phyloP scores from a whole-genome alignment of 2,113 vertebrate genomes.

The Microtus montanus region DNA sequence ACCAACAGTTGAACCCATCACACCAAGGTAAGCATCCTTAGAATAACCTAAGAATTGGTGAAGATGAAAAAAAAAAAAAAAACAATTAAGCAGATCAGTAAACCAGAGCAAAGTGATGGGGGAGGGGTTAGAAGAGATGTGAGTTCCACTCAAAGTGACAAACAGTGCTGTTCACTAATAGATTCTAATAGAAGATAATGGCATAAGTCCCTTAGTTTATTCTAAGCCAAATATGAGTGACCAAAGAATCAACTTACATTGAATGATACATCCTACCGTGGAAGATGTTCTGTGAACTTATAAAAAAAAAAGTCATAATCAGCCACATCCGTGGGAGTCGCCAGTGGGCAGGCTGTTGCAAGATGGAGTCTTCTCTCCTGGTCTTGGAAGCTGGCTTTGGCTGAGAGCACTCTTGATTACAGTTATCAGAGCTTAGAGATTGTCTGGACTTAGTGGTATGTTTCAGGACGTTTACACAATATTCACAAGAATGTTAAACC shows the following conservation, averaged over 20 bases:
- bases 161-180: neutral
- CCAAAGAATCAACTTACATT: neutral
- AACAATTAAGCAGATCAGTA: neutral
- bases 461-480: neutral
- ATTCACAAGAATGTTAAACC: neutral
- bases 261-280: neutral
- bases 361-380: neutral
- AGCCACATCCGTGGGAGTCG: neutral
- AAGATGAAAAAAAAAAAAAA: neutral
- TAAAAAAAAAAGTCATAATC: neutral
- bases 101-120: slow-evolving; percentile 48
- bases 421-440: neutral
- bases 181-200: neutral
- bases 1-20: slow-evolving; percentile 44
- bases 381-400: neutral
- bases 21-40: slow-evolving; percentile 7
- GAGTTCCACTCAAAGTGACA: neutral
- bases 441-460: neutral
- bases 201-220: neutral
- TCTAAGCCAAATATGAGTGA: neutral
- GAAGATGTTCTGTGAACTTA: neutral
- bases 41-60: neutral
- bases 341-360: no score
- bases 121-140: neutral
- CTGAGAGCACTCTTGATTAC: neutral